A percentile compares a stretch with the other conserved stretches of the same genome.
Evolutionary conservation across 1,140 invertebrate species (phyloP).

Genomic region (Bombyx mandarina): DNA sequence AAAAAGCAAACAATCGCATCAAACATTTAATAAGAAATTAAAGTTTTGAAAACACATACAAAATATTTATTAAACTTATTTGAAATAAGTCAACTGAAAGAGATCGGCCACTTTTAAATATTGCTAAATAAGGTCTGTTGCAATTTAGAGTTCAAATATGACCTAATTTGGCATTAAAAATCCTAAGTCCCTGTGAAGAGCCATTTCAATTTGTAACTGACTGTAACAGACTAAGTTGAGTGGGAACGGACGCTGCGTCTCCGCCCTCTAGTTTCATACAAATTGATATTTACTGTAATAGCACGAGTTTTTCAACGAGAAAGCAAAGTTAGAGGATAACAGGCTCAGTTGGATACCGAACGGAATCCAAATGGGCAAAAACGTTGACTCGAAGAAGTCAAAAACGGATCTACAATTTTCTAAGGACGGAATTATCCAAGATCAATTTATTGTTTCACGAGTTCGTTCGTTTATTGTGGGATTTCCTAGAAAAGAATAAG

Average conservation of each 20-base stretch:
- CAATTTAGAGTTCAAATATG: conserved; percentile 31
- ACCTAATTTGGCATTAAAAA: conserved; percentile 29
- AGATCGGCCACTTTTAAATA: conserved; percentile 5
- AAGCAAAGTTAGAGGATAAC: conserved; percentile 56
- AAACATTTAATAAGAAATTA: not conserved
- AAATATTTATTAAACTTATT: not conserved
- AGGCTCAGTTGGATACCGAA: conserved; percentile 47
- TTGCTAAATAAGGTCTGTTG: conserved; percentile 31
- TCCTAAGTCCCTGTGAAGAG: conserved; percentile 30
- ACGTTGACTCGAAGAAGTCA: conserved; percentile 41
- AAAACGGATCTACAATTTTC: conserved; percentile 45
- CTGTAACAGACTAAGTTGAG: conserved; percentile 32
- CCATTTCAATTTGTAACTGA: conserved; percentile 53
- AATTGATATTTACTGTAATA: conserved; percentile 66
- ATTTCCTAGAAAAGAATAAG: conserved; percentile 1
- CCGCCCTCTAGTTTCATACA: conserved; percentile 60
- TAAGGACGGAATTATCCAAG: conserved; percentile 37
- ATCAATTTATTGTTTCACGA: conserved; percentile 43
- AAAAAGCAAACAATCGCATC: not conserved
- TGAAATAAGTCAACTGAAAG: too few species aligned
- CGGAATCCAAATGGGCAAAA: conserved; percentile 52
- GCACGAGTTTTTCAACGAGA: conserved; percentile 55
- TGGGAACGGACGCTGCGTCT: conserved; percentile 16
- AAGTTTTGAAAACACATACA: not conserved
- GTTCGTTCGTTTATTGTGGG: conserved; percentile 14